Conservation (phyloP, 2,797 vertebrate genomes). For the Leontopithecus rosalia region DNA sequence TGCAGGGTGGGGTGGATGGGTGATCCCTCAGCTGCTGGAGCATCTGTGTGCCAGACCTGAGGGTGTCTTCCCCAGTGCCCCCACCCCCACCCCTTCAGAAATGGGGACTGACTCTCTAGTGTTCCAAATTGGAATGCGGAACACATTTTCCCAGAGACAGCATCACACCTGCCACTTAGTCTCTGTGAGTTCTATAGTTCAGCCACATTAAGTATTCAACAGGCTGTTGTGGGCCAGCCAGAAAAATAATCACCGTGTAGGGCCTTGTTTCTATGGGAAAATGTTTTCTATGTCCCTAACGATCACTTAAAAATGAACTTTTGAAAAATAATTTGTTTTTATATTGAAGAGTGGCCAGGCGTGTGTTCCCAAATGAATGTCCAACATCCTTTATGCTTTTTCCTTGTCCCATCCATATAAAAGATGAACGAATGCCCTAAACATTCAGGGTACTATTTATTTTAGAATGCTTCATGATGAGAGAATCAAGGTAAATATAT, state of each 20-base stretch:
- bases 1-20: not conserved
- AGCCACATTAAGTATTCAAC: slow-evolving; percentile 39
- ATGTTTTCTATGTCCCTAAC: slow-evolving; percentile 23
- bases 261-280: slow-evolving; percentile 23
- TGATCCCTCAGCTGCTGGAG: slow-evolving; percentile 36
- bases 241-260: not conserved
- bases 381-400: not conserved
- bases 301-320: slow-evolving; percentile 24
- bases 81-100: not conserved
- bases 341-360: not conserved
- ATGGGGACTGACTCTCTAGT: not conserved
- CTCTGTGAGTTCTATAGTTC: slow-evolving; percentile 38
- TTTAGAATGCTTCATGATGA: not conserved
- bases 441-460: not conserved
- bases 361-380: not conserved
- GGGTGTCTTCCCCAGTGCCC: not conserved
- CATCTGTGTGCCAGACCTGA: not conserved
- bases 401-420: not conserved
- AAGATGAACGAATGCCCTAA: not conserved
- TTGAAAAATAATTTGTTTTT: slow-evolving; percentile 8
- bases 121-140: slow-evolving; percentile 47
- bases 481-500: not conserved
- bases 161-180: slow-evolving; percentile 6
- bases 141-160: slow-evolving; percentile 51
- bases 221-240: not conserved